Base-by-base conservation (phyloP, 1,140 invertebrate genomes). In the Bathynomus jamesi region DNA sequence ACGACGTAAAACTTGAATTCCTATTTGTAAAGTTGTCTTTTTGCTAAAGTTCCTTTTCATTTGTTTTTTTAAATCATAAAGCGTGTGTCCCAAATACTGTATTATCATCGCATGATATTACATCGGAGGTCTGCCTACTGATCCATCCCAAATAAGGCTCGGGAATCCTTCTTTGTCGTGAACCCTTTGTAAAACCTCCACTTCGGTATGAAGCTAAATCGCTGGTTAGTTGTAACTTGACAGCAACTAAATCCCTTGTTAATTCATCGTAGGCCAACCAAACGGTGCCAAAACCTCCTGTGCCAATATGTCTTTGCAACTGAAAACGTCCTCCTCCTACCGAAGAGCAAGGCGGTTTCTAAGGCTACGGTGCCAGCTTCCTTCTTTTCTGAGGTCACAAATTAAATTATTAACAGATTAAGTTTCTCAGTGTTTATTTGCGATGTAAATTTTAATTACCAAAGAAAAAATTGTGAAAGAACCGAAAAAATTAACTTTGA, bases 381-480 rank as follows among this genome's bases (percentile, higher is more conserved):
- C 40, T 53, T 53, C 40, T 53, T 53, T 53, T 21, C 21, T 53
- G 11, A 21, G 21, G 40, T 53, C 40, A 53, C 11, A 53, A 53
- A 17, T 53, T 53, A 53, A 53, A 53, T 53, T 53, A 53, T 53
- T 53, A 53, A 53, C n/a, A n/a, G n/a, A n/a, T n/a, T n/a, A n/a
- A n/a, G n/a, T n/a, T n/a, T n/a, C n/a, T n/a, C n/a, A n/a, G n/a
- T n/a, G n/a, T n/a, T n/a, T n/a, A n/a, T n/a, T n/a, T n/a, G n/a
- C n/a, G n/a, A n/a, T n/a, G n/a, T n/a, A n/a, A n/a, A n/a, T n/a
- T n/a, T n/a, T n/a, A n/a, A n/a, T n/a, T n/a, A n/a, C n/a, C n/a
- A n/a, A n/a, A n/a, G n/a, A n/a, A n/a, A n/a, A n/a, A n/a, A n/a
- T n/a, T n/a, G n/a, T n/a, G n/a, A n/a, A n/a, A n/a, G n/a, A n/a